A percentile compares a stretch with the other conserved stretches of the same genome.
phyloP scores from a whole-genome alignment of 2,888 invertebrate genomes.

The Myopa testacea region DNA sequence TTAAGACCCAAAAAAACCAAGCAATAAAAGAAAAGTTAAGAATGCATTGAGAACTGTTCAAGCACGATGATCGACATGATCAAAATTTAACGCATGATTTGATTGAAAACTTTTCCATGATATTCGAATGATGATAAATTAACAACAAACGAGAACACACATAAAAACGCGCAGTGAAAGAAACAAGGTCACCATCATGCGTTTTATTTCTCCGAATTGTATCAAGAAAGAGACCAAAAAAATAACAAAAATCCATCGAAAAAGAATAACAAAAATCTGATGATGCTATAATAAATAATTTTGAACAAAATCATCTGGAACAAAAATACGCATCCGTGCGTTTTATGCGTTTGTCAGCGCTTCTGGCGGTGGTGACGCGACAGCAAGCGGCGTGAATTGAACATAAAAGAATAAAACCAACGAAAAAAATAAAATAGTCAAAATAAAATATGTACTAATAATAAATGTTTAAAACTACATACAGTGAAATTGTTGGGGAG shows the following conservation, averaged over 20 bases:
- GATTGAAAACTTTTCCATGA: neutral
- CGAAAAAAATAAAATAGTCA: neutral
- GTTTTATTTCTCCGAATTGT: no score
- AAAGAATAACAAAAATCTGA: no score
- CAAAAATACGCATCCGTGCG: neutral
- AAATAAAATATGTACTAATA: neutral
- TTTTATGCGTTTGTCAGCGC: slow-evolving; percentile 9
- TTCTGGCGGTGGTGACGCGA: neutral
- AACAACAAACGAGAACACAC: no score
- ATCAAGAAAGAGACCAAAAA: neutral
- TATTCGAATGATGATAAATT: neutral
- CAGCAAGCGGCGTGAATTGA: neutral
- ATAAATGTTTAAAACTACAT: no score
- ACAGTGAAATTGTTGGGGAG: no score
- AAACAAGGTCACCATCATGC: neutral
- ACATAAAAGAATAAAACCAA: slow-evolving; percentile 8
- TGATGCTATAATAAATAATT: neutral
- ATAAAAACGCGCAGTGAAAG: neutral
- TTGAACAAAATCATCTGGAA: slow-evolving; percentile 13
- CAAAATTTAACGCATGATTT: neutral
- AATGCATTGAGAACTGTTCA: neutral
- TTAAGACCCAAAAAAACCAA: no score
- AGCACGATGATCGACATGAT: no score
- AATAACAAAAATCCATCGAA: neutral
- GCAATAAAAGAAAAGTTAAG: no score